Evolutionary conservation across 1,140 invertebrate genomes (phyloP), one percentile per base, ranked within the genome.

Genomic region (Latrodectus geometricus): DNA sequence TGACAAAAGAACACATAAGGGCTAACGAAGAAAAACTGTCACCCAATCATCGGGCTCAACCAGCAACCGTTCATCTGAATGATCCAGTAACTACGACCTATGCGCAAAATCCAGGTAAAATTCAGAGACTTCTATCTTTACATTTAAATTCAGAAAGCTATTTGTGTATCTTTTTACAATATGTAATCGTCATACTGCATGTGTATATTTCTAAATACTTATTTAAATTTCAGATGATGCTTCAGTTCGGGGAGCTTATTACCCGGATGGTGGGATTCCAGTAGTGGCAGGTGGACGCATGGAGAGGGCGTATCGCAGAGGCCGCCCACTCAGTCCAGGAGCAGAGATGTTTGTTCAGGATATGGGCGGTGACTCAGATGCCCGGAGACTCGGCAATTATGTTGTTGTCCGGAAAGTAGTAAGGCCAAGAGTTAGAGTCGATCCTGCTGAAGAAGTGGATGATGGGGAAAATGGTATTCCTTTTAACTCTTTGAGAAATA

Each of bases 321-420:
- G 86, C n/a, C 72, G 86, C 1, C 86, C 86, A 0, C 65, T 82
- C 9, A 80, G 76, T 49, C 86, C 86, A 11, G 50, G 70, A 15
- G 77, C 72, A 0, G 79, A 82, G 12, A 83, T 76, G 73, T 49
- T 87, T n/a, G 69, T 87, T 2, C 72, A 72, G 1, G 78, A 87
- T 15, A 69, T 82, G 70, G 72, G 49, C 0, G 68, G 54, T 4
- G 77, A 87, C 3, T 70, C 75, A 0, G 78, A 82, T 9, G 78
- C 79, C 14, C 11, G 86, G 9, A 72, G 79, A 50, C 65, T 87
- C 9, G 86, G 86, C 9, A 83, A 87, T 11, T 87, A 87, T 35
- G 74, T 87, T 9, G 79, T 87, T 4, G 78, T 87, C n/a, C 35
- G 86, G 14, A 87, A 87, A 56, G 86, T 82, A 0, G 79, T 82